Evolutionary conservation across 1,140 invertebrate genomes (phyloP).

Genomic region (Drosophila tropicalis): DNA sequence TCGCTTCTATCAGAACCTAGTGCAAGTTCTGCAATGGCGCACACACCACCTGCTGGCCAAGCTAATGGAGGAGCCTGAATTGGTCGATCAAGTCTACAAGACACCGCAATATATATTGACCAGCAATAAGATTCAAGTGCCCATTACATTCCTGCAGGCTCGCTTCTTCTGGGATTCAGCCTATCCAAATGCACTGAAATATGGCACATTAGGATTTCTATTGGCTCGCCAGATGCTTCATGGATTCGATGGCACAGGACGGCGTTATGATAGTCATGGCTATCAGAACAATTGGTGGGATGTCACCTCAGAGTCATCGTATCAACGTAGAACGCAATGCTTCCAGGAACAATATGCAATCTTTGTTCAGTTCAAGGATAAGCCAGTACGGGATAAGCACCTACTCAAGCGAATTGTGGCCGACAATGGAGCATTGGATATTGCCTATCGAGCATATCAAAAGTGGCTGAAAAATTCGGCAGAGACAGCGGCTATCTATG

Average conservation of each 20-base stretch:
- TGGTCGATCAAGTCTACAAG: slow-evolving; percentile 86
- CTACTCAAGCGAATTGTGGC: slow-evolving; percentile 92
- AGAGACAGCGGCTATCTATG: slow-evolving; percentile 73
- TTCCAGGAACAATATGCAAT: slow-evolving; percentile 93
- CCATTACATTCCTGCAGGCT: slow-evolving; percentile 96
- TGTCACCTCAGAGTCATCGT: slow-evolving; percentile 93
- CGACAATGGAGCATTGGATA: slow-evolving; percentile 96
- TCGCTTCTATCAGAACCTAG: slow-evolving; percentile 95
- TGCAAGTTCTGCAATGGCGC: slow-evolving; percentile 90
- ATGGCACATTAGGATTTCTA: slow-evolving; percentile 97
- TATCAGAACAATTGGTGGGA: slow-evolving; percentile 99
- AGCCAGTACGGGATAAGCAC: slow-evolving; percentile 85
- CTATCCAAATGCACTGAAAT: slow-evolving; percentile 96
- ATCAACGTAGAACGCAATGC: slow-evolving; percentile 94
- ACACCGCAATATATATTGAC: slow-evolving; percentile 92
- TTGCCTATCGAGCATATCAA: slow-evolving; percentile 93
- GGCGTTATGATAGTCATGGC: slow-evolving; percentile 95
- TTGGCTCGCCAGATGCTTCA: slow-evolving; percentile 97
- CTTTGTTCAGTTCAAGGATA: slow-evolving; percentile 57
- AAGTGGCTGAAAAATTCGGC: slow-evolving; percentile 85
- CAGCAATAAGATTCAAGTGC: slow-evolving; percentile 98
- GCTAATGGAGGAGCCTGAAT: slow-evolving; percentile 92
- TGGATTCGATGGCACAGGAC: slow-evolving; percentile 97
- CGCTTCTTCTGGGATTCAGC: slow-evolving; percentile 93
- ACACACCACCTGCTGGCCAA: slow-evolving; percentile 92